phyloP scores from a whole-genome alignment of 2,888 invertebrate species.

The Eristalis pertinax region DNA sequence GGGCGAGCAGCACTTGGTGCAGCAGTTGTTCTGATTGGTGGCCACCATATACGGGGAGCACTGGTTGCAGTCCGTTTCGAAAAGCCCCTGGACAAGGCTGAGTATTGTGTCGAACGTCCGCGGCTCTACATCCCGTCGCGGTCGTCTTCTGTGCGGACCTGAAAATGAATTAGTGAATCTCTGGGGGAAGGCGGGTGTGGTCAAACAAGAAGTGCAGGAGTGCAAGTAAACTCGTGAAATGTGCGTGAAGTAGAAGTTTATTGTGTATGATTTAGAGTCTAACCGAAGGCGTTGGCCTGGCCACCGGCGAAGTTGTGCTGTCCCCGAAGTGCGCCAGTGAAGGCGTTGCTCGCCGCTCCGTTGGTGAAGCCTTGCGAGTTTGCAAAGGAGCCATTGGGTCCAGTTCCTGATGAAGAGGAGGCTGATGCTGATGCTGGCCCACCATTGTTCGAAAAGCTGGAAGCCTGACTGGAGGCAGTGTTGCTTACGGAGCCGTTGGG shows the following conservation, averaged over 20 bases:
- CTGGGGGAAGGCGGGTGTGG: background rate
- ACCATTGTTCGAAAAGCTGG: constrained; percentile 65
- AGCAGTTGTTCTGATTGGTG: constrained; percentile 75
- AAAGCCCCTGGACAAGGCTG: constrained; percentile 40
- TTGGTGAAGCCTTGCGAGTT: constrained; percentile 55
- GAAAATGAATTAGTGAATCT: constrained; percentile 27
- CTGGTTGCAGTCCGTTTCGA: constrained; percentile 39
- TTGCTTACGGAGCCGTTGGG: constrained; percentile 76
- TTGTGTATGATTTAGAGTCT: constrained; percentile 25
- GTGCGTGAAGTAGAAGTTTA: constrained; percentile 41
- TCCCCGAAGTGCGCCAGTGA: constrained; percentile 42
- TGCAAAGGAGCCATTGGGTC: constrained; percentile 55
- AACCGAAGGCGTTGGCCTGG: constrained; percentile 43
- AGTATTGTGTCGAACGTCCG: constrained; percentile 53
- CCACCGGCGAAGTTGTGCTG: constrained; percentile 32
- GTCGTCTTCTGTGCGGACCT: constrained; percentile 35
- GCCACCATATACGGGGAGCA: constrained; percentile 13
- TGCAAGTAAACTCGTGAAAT: constrained; percentile 25
- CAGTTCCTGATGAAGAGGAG: constrained; percentile 50
- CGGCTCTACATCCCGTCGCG: constrained; percentile 9
- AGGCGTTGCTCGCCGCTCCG: constrained; percentile 63
- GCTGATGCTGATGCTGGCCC: constrained; percentile 61
- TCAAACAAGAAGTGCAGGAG: background rate
- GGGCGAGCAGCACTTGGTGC: constrained; percentile 73
- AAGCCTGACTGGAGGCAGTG: constrained; percentile 77